A percentile compares a stretch with the other conserved stretches of the same genome.
Conservation (phyloP, 2,113 vertebrate genomes). For the Psophia crepitans region DNA sequence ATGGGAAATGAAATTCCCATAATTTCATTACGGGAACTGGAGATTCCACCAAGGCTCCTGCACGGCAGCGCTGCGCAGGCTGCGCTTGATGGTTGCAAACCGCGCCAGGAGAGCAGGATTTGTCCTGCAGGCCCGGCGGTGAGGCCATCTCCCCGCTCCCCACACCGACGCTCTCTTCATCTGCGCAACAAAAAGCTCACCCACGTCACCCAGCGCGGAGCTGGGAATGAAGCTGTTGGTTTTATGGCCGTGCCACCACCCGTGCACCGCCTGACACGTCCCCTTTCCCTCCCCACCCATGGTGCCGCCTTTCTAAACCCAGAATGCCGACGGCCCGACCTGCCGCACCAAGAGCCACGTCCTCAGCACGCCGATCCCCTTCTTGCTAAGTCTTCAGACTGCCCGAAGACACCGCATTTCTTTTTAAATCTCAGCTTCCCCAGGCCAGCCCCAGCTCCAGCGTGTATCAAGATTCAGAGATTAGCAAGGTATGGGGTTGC, state of each 20-base stretch:
- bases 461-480: background rate
- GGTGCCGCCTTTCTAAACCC: background rate
- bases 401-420: background rate
- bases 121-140: background rate
- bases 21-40: background rate
- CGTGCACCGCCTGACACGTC: background rate
- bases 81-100: background rate
- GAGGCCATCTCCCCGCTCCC: accelerated
- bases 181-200: background rate
- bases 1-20: too few relatives aligned
- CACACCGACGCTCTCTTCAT: accelerated
- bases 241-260: accelerated
- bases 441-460: background rate
- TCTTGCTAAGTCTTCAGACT: background rate
- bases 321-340: accelerated
- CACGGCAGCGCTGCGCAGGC: background rate
- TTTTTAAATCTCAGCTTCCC: background rate
- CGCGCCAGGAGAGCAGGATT: background rate
- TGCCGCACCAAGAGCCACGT: background rate
- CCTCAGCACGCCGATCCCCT: background rate
- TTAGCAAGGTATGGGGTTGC: background rate
- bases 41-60: background rate
- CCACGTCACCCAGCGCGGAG: background rate
- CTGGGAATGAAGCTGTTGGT: background rate
- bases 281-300: background rate